Evolutionary conservation across 2,113 vertebrate species (phyloP).

Genomic region (Oryzias celebensis): DNA sequence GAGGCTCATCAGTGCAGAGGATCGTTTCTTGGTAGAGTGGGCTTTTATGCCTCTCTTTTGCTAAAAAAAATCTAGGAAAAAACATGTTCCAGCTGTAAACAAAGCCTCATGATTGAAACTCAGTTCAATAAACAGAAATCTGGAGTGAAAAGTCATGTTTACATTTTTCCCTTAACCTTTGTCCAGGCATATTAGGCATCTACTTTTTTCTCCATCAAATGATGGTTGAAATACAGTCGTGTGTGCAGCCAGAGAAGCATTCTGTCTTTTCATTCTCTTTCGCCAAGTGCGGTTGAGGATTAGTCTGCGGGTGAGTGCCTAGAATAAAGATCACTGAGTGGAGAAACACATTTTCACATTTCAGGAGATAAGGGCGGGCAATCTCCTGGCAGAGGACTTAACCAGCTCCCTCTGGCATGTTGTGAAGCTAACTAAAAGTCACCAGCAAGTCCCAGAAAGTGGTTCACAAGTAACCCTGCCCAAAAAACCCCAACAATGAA

Average conservation of each 20-base stretch:
- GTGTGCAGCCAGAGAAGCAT: conserved; percentile 52
- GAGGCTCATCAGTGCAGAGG: conserved; percentile 4
- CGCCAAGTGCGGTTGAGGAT: conserved; percentile 68
- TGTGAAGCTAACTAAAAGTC: conserved; percentile 56
- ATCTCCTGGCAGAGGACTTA: conserved; percentile 71
- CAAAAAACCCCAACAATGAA: conserved; percentile 26
- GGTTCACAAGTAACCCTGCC: conserved; percentile 11
- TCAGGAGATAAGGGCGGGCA: conserved; percentile 73
- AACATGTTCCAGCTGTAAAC: conserved; percentile 33
- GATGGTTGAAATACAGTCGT: conserved; percentile 59
- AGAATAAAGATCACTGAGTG: conserved; percentile 77
- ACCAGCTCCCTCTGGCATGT: conserved; percentile 67
- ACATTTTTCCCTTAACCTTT: conserved; percentile 1
- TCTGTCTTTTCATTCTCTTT: conserved; percentile 48
- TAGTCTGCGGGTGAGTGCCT: conserved; percentile 71
- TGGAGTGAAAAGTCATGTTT: conserved; percentile 41
- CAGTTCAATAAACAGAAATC: conserved; percentile 37
- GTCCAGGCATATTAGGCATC: conserved; percentile 33
- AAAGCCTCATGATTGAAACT: conserved; percentile 20
- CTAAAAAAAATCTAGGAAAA: conserved; percentile 40
- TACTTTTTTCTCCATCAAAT: conserved; percentile 28
- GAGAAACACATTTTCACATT: conserved; percentile 75
- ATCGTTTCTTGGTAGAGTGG: conserved; percentile 20
- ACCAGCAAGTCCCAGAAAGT: conserved; percentile 31
- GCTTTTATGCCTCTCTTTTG: conserved; percentile 37